These are phyloP conservation scores for Nasalis larvatus DNA, from an alignment of 2,113 vertebrate genomes.

Conservation along the genomic window DNA sequence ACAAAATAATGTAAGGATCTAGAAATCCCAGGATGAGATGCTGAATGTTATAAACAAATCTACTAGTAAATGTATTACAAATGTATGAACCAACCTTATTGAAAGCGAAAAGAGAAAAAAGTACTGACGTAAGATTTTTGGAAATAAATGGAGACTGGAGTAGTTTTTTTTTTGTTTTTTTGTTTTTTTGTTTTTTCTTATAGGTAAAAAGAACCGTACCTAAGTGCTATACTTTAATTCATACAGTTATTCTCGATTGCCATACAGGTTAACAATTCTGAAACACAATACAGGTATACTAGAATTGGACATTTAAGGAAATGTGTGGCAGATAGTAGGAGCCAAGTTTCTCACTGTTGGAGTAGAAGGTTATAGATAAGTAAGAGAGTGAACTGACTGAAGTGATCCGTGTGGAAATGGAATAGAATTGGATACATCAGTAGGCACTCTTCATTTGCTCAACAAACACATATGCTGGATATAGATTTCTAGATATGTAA, in stretches of 20 bases:
- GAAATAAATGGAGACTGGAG: not conserved
- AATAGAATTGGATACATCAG: not conserved
- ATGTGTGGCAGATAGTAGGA: not conserved
- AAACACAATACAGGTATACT: not conserved
- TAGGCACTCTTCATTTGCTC: not conserved
- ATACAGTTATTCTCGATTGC: not conserved
- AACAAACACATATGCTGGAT: not conserved
- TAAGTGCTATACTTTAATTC: not conserved
- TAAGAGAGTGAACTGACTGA: not conserved
- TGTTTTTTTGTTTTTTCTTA: not conserved
- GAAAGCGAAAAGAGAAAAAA: not conserved
- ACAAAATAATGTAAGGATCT: not conserved
- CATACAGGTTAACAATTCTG: not conserved
- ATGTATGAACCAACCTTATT: not conserved
- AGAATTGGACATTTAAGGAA: not conserved
- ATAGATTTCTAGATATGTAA: not conserved
- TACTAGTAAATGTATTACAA: not conserved
- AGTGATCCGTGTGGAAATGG: not conserved
- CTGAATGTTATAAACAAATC: not conserved
- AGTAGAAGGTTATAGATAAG: not conserved
- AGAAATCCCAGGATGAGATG: not conserved
- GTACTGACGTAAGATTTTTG: not conserved
- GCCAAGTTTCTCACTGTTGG: not conserved
- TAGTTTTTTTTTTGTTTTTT: not conserved
- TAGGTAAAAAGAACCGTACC: not conserved